Percentiles rank a stretch among this genome's conserved stretches.
phyloP scores from a whole-genome alignment of 2,888 invertebrate species.

The Amphiduros pacificus region DNA sequence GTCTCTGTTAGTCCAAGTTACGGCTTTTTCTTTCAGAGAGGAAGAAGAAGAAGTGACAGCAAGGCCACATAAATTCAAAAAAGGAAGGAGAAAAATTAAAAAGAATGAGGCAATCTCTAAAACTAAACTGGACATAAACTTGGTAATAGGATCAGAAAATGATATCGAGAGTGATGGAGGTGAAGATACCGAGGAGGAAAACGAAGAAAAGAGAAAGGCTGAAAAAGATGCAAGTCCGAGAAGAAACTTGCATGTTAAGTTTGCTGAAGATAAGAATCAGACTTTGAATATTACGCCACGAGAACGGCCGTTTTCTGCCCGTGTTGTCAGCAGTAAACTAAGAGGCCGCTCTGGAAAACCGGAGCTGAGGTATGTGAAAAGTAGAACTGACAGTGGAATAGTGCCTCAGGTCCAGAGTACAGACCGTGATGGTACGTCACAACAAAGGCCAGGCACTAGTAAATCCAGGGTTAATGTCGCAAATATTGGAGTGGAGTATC shows the following conservation, averaged over 20 bases:
- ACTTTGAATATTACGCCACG: slow-evolving; percentile 5
- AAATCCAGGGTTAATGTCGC: too few relatives aligned
- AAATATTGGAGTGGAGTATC: too few relatives aligned
- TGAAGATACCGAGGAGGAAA: not conserved
- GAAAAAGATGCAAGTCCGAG: not conserved
- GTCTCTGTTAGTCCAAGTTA: too few relatives aligned
- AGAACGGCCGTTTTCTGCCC: too few relatives aligned
- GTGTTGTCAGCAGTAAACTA: too few relatives aligned
- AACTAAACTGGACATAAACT: not conserved
- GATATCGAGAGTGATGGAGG: not conserved
- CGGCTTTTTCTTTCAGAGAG: too few relatives aligned
- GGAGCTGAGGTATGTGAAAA: slow-evolving; percentile 10
- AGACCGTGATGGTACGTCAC: too few relatives aligned
- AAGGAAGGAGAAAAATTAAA: too few relatives aligned
- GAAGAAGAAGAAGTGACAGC: not conserved
- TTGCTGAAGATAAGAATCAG: slow-evolving; percentile 3
- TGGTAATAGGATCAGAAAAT: not conserved
- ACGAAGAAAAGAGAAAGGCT: not conserved
- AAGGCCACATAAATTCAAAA: too few relatives aligned
- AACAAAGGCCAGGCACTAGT: too few relatives aligned
- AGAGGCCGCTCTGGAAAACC: not conserved
- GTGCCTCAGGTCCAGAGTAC: too few relatives aligned
- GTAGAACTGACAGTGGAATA: slow-evolving; percentile 13
- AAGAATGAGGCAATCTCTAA: too few relatives aligned
- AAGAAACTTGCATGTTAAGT: not conserved